phyloP scores from a whole-genome alignment of 2,113 vertebrate genomes.

The Opisthocomus hoazin region DNA sequence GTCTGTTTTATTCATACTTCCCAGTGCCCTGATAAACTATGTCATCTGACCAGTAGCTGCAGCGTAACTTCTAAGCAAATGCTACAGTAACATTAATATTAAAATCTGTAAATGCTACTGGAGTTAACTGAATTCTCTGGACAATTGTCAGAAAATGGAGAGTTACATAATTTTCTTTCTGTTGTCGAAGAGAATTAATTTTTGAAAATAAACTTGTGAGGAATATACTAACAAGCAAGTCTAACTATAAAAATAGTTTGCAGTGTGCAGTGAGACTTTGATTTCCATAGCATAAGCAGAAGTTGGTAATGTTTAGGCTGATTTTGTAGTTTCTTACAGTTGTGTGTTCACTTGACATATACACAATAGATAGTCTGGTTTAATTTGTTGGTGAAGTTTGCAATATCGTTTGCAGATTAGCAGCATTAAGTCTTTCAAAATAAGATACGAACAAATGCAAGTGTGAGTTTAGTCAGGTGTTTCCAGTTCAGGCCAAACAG shows the following conservation, averaged over 20 bases:
- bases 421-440: background rate
- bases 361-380: background rate
- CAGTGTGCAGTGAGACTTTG: background rate
- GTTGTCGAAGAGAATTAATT: background rate
- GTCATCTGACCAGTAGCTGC: background rate
- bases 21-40: background rate
- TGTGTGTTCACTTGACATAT: background rate
- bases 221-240: background rate
- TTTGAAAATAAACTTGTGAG: background rate
- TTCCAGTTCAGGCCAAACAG: background rate
- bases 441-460: background rate
- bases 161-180: background rate
- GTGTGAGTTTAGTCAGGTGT: fast-evolving
- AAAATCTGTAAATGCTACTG: background rate
- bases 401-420: background rate
- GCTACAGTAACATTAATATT: background rate
- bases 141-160: background rate
- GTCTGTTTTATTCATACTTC: background rate
- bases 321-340: background rate
- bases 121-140: background rate
- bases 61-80: background rate
- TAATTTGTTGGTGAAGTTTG: background rate
- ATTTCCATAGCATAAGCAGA: background rate
- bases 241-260: background rate
- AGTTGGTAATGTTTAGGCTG: background rate